phyloP scores from a whole-genome alignment of 2,888 invertebrate genomes.

The Megastigmus dorsalis region DNA sequence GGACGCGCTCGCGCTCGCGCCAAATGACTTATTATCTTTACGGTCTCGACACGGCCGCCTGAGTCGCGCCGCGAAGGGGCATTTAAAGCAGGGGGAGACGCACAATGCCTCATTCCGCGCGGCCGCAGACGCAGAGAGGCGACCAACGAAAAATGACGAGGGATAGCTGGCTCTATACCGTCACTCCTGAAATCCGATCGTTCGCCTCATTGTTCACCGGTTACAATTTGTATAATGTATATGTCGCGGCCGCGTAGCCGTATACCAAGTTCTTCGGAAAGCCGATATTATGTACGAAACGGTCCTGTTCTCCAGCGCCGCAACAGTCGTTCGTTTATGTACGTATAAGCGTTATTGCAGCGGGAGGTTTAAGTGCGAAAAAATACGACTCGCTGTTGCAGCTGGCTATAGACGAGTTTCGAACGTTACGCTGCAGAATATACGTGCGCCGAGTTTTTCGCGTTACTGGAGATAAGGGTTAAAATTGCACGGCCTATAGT shows the following conservation, averaged over 20 bases:
- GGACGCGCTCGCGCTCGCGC: slow-evolving; percentile 8
- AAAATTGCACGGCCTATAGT: too few species aligned
- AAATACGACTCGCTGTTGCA: too few species aligned
- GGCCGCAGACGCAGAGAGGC: too few species aligned
- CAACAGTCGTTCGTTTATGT: too few species aligned
- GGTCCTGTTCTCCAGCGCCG: background rate
- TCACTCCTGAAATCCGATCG: slow-evolving; percentile 35
- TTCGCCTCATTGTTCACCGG: slow-evolving; percentile 21
- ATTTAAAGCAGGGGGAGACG: background rate
- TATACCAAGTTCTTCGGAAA: slow-evolving; percentile 34
- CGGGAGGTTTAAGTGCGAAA: too few species aligned
- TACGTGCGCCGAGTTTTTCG: too few species aligned
- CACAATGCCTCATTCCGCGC: slow-evolving; percentile 29
- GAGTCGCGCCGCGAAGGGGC: background rate
- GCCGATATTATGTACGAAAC: slow-evolving; percentile 3
- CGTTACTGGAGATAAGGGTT: too few species aligned
- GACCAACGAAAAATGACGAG: background rate
- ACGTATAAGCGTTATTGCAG: too few species aligned
- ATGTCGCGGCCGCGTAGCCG: slow-evolving; percentile 7
- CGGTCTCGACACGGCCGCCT: slow-evolving; percentile 33
- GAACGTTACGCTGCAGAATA: too few species aligned
- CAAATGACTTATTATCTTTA: slow-evolving; percentile 52
- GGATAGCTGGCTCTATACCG: background rate
- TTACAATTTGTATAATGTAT: slow-evolving; percentile 12
- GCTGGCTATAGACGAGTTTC: too few species aligned